Evolutionary conservation across 2,888 invertebrate genomes (phyloP).

Genomic region (Leptinotarsa tumamoca): DNA sequence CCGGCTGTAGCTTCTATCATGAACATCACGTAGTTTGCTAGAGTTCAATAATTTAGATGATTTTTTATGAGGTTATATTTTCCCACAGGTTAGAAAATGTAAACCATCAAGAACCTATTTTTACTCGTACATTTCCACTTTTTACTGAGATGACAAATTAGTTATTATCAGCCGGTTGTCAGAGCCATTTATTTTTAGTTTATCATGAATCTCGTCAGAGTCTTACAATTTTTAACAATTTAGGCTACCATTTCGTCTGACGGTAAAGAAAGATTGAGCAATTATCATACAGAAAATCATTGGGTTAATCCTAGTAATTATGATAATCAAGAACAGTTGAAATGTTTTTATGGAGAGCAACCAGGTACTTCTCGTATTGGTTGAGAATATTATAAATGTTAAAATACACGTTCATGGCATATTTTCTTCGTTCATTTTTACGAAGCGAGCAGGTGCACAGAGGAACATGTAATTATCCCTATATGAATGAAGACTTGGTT

Average conservation of each 20-base stretch:
- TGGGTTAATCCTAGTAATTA: neutral
- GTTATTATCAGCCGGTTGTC: too few relatives aligned
- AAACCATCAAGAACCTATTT: too few relatives aligned
- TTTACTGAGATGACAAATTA: too few relatives aligned
- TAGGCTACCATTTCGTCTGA: neutral
- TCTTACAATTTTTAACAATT: neutral
- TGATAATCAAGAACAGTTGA: neutral
- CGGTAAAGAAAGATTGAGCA: neutral
- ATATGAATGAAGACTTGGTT: neutral
- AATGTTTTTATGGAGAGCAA: neutral
- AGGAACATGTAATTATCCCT: neutral
- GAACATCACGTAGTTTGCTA: too few relatives aligned
- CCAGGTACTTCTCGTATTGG: constrained; percentile 2
- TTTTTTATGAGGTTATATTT: too few relatives aligned
- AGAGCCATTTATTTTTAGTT: too few relatives aligned
- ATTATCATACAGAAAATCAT: constrained; percentile 6
- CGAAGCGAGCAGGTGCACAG: neutral
- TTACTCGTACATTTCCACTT: too few relatives aligned
- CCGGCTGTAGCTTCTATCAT: too few relatives aligned
- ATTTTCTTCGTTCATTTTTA: constrained; percentile 4
- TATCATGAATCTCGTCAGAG: neutral
- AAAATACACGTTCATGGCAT: neutral
- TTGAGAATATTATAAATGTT: neutral
- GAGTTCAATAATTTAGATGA: too few relatives aligned
- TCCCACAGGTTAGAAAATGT: too few relatives aligned